These are phyloP conservation scores for Athalia circularis DNA, from an alignment of 2,888 invertebrate genomes.

Conservation along the genomic window DNA sequence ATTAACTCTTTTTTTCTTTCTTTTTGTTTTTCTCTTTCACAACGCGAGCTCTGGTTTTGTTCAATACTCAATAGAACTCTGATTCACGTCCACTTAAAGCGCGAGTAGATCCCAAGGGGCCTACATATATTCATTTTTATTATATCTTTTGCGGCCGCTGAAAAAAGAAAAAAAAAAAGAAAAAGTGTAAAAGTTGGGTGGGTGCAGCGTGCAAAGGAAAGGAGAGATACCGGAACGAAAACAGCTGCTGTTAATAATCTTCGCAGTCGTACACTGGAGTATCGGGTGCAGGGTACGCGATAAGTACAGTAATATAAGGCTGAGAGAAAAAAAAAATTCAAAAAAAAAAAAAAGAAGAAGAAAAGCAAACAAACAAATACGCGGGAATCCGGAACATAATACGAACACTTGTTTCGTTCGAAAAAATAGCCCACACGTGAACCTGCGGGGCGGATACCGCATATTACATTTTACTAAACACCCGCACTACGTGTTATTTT, in stretches of 20 bases:
- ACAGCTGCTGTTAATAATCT: constrained; percentile 17
- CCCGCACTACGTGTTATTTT: too few relatives aligned
- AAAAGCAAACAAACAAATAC: too few relatives aligned
- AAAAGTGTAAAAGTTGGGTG: not conserved
- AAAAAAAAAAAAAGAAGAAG: too few relatives aligned
- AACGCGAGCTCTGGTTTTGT: too few relatives aligned
- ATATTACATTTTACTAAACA: not conserved
- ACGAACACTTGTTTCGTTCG: constrained; percentile 26
- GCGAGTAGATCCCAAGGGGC: not conserved
- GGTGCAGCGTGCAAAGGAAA: not conserved
- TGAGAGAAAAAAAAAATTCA: too few relatives aligned
- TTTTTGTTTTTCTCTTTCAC: too few relatives aligned
- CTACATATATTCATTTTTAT: not conserved
- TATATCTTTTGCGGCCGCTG: too few relatives aligned
- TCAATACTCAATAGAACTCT: not conserved
- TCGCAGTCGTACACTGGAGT: too few relatives aligned
- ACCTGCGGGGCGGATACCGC: not conserved
- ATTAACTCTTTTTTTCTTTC: too few relatives aligned
- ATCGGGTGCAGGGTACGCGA: too few relatives aligned
- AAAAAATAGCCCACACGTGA: not conserved
- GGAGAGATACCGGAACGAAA: constrained; percentile 35
- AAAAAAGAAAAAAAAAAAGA: not conserved
- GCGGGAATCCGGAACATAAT: constrained; percentile 31
- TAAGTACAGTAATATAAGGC: too few relatives aligned
- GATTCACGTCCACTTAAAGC: constrained; percentile 18